These are phyloP conservation scores for Battus philenor DNA, from an alignment of 1,140 invertebrate species.

Conservation along the genomic window DNA sequence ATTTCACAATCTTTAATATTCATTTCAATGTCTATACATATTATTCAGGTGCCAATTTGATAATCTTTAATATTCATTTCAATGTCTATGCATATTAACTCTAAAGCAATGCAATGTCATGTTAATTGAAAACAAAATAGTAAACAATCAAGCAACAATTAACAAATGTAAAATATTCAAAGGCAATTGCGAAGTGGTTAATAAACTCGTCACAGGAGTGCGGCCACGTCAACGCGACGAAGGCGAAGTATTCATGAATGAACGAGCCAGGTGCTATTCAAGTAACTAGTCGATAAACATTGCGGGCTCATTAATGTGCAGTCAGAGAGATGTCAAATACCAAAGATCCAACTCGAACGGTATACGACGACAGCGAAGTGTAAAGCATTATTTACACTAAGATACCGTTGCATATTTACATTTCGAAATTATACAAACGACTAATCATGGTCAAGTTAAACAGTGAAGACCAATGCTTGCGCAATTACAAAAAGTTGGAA, in stretches of 20 bases:
- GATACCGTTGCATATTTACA: constrained; percentile 15
- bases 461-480: too few species aligned
- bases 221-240: not conserved
- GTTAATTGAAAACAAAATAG: too few species aligned
- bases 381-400: constrained; percentile 11
- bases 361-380: constrained; percentile 11
- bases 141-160: too few species aligned
- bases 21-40: too few species aligned
- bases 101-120: too few species aligned
- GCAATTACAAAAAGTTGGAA: too few species aligned
- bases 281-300: constrained; percentile 14
- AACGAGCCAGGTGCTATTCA: not conserved
- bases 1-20: too few species aligned
- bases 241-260: constrained; percentile 6
- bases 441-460: not conserved
- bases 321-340: constrained; percentile 15
- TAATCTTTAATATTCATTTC: too few species aligned
- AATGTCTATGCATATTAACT: too few species aligned
- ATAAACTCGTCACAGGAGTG: constrained; percentile 11
- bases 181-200: too few species aligned
- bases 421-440: constrained; percentile 1
- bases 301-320: constrained; percentile 14
- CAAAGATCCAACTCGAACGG: constrained; percentile 10
- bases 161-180: too few species aligned
- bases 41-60: too few species aligned